Evolutionary conservation across 2,888 invertebrate species (phyloP), one percentile per base, ranked within the genome.

Genomic region (Yponomeuta evonymella): DNA sequence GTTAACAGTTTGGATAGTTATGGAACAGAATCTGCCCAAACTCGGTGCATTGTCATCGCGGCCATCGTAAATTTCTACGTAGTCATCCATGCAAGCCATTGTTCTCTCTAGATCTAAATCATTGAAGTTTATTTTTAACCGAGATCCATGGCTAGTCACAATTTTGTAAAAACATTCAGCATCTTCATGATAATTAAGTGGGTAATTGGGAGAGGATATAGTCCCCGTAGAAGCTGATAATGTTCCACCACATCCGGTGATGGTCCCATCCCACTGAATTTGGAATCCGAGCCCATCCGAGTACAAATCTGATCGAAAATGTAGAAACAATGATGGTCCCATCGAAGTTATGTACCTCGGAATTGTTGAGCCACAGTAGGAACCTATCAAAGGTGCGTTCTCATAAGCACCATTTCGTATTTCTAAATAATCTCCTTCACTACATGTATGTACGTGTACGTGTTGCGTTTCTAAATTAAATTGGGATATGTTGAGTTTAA

Each of bases 161-260:
- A 98, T 95, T 76, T 93, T 95, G 95, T 97, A 98, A 74, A 94
- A 94, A 82, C 98, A 98, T 81, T 96, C 95, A 0, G 95, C 93
- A 75, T 94, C 94, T 70, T 94, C 93, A 58, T 93, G 87, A 82
- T 97, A 98, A 0, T 93, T 86, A 75, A 94, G 92, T 0, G 98
- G 98, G 88, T 98, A 98, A 81, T 96, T 95, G 1, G 98, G 98
- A 0, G 98, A 98, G 11, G 94, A 93, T 75, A 98, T 95, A 1
- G 95, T 93, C 0, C 98, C 98, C 1, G 88, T 88, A 10, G 95
- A 93, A 58, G 95, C 89, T 0, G 92, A 94, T 65, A 98, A 78
- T 23, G 90, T 93, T 1, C 97, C 98, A 15, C 98, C 98, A 83
- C 98, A 98, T 15, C 97, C 96, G 90, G 80, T 78, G 75, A 87